These are phyloP conservation scores for Butastur rufipennis DNA, from an alignment of 2,113 vertebrate species.

Conservation along the genomic window DNA sequence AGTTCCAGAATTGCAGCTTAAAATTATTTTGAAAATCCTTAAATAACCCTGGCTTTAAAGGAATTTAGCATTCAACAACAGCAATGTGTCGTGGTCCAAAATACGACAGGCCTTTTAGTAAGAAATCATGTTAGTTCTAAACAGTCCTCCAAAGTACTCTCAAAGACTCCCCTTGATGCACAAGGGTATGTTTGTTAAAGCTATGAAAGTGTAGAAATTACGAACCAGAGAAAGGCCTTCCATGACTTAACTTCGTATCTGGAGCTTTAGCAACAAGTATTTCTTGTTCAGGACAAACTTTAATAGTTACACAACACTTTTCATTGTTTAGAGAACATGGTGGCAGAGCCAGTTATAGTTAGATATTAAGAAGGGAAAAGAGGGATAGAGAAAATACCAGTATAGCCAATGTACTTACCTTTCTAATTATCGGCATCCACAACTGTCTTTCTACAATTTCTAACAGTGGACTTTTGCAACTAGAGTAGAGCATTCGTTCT, in stretches of 20 bases:
- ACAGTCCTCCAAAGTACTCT: not conserved
- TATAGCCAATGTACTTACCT: slow-evolving; percentile 71
- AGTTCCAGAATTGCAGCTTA: not conserved
- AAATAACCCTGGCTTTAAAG: not conserved
- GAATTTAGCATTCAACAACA: not conserved
- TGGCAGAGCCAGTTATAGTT: not conserved
- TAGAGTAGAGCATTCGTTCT: slow-evolving; percentile 98
- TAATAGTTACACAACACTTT: not conserved
- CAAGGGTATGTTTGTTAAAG: not conserved
- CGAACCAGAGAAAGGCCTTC: not conserved
- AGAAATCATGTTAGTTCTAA: not conserved
- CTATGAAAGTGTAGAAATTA: not conserved
- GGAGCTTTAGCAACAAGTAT: not conserved
- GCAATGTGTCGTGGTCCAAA: not conserved
- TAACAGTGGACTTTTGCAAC: slow-evolving; percentile 91
- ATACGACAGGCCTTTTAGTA: not conserved
- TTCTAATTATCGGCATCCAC: slow-evolving; percentile 87
- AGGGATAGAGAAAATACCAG: not conserved
- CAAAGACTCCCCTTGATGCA: not conserved
- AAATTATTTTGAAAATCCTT: not conserved
- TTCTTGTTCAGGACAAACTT: not conserved
- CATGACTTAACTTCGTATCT: not conserved
- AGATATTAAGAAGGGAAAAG: not conserved
- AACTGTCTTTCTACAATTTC: slow-evolving; percentile 88
- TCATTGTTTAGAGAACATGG: not conserved